phyloP scores from a whole-genome alignment of 2,888 invertebrate species.

The Sclerodermus sp. region DNA sequence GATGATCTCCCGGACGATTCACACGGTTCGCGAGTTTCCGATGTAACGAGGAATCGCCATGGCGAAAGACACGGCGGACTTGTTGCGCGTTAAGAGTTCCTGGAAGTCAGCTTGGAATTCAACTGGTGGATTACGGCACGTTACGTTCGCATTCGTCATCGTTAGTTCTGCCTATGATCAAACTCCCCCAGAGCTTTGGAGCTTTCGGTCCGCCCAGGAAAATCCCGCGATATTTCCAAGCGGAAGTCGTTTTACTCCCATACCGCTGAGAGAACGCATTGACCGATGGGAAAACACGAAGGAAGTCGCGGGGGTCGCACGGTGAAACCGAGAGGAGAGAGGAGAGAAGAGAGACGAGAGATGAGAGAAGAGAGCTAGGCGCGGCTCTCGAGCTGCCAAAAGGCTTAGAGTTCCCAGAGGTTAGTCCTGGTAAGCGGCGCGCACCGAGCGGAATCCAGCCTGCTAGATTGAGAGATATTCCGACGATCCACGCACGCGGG shows the following conservation, averaged over 20 bases:
- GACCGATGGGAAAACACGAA: not conserved
- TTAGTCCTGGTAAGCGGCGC: not conserved
- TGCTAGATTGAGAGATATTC: constrained; percentile 57
- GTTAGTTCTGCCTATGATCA: too few species aligned
- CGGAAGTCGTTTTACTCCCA: too few species aligned
- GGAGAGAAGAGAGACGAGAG: not conserved
- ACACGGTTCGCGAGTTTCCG: not conserved
- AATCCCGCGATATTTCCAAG: too few species aligned
- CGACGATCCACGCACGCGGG: constrained; percentile 32
- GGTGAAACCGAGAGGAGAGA: not conserved
- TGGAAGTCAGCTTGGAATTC: too few species aligned
- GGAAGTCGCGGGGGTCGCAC: not conserved
- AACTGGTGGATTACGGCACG: too few species aligned
- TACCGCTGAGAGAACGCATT: too few species aligned
- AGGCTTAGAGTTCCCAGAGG: constrained; percentile 21
- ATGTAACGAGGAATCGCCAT: constrained; percentile 12
- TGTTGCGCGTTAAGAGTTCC: too few species aligned
- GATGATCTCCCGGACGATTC: constrained; percentile 7
- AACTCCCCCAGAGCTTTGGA: too few species aligned
- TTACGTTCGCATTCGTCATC: too few species aligned
- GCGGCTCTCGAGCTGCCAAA: not conserved
- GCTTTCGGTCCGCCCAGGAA: too few species aligned
- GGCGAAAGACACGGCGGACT: not conserved
- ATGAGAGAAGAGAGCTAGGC: not conserved
- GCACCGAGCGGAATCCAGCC: constrained; percentile 50